Percentiles rank a stretch among this genome's conserved stretches.
phyloP scores from a whole-genome alignment of 2,797 vertebrate genomes.

The Tokudaia muenninki region DNA sequence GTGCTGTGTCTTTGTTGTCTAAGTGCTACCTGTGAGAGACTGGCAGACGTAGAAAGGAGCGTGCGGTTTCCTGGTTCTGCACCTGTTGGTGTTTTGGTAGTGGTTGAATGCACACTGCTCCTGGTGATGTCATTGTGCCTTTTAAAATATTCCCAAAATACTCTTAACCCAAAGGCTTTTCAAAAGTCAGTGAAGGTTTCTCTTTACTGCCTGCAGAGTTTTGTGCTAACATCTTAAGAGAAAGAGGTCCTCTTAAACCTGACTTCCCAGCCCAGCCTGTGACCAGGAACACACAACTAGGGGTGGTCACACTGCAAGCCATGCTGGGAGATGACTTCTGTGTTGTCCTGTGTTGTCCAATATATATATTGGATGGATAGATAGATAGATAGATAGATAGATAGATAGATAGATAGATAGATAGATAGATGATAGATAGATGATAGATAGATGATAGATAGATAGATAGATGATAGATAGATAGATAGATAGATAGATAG shows the following conservation, averaged over 20 bases:
- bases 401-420: no score
- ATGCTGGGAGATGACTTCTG: neutral
- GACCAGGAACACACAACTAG: neutral
- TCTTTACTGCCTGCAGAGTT: constrained; percentile 20
- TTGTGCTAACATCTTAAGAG: constrained; percentile 22
- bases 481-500: no score
- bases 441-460: no score
- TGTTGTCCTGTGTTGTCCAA: neutral
- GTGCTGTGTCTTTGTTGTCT: neutral
- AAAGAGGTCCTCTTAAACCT: neutral
- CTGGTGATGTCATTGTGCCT: constrained; percentile 5
- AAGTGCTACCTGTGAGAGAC: neutral
- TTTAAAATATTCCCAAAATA: constrained; percentile 52
- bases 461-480: no score
- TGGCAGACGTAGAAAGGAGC: neutral
- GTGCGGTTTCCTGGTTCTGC: neutral
- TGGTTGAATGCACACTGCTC: constrained; percentile 23
- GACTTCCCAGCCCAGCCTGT: neutral
- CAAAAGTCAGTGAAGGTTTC: neutral
- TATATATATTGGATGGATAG: no score
- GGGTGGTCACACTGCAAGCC: neutral
- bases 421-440: no score
- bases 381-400: no score
- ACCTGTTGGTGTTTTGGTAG: neutral
- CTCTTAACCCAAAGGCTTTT: constrained; percentile 45